Conservation (phyloP, 2,888 invertebrate species). For the Chromoteleia sp. region DNA sequence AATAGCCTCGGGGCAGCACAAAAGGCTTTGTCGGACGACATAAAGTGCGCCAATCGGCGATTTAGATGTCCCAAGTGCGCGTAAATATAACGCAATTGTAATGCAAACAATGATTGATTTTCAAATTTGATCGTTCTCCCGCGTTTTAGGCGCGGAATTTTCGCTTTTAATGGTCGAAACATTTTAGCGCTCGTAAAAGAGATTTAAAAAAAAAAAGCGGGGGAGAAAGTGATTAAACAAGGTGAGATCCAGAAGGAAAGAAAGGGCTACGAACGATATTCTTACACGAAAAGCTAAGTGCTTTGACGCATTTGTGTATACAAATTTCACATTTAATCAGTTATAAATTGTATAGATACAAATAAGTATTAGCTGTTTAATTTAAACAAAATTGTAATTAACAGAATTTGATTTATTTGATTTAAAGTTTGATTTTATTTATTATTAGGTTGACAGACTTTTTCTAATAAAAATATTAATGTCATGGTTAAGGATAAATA, state of each 20-base stretch:
- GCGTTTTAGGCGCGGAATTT: conserved; percentile 20
- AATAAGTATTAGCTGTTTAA: no score
- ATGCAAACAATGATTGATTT: conserved; percentile 43
- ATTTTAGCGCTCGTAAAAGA: conserved; percentile 11
- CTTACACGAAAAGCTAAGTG: neutral
- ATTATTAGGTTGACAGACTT: no score
- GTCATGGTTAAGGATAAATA: no score
- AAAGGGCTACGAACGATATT: neutral
- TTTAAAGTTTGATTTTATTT: no score
- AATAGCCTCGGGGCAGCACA: conserved; percentile 24
- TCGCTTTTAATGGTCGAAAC: conserved; percentile 15
- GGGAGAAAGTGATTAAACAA: neutral
- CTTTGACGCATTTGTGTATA: conserved; percentile 41
- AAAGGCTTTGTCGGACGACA: conserved; percentile 35
- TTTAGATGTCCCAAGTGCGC: conserved; percentile 44
- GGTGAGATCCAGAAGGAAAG: no score
- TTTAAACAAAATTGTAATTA: no score
- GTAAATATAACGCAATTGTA: conserved; percentile 48
- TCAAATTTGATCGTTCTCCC: conserved; percentile 13
- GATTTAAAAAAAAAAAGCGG: neutral
- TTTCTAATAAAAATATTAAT: no score
- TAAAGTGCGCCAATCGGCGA: conserved; percentile 39
- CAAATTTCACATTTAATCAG: conserved; percentile 35
- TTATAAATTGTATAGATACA: no score
- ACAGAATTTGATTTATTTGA: no score